Base-by-base conservation (phyloP, 2,113 vertebrate species). In the Nicator chloris region DNA sequence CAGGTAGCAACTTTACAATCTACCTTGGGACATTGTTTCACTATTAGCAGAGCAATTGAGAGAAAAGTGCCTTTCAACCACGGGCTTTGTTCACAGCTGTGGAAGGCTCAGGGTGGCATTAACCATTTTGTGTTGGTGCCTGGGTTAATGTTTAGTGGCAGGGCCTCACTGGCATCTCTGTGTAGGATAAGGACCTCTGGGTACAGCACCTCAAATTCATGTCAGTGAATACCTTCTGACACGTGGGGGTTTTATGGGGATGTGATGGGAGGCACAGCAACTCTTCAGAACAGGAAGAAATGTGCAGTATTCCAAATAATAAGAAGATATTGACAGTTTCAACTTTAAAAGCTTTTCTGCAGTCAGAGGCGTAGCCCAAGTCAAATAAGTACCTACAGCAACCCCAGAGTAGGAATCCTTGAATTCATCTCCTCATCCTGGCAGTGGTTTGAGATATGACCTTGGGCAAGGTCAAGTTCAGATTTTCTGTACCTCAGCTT, bases 401-500 rank as follows among this genome's bases (percentile, higher is more conserved):
- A 73, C 4, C n/a, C 35, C 50, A 28, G 21, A 39, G 21, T 16
- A 63, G 63, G n/a, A 28, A 70, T 8, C n/a, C 27, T 59, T 82
- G 49, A 60, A 63, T 75, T 75, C 16, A 21, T 47, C 15, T 54
- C 27, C 47, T 64, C 10, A 6, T 40, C 30, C 50, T 68, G 47
- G 13, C 30, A 82, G 4, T 0, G 7, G 49, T 83, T 85, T 90
- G 44, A 7, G 9, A 42, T 39, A n/a, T 35, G 57, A 96, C 88
- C 72, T 95, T 94, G 80, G 40, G 15, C 72, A 94, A 93, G 51
- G 88, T 93, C 71, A 88, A 51, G 35, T 78, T 87, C 47, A 37
- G 63, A 26, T 83, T 80, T 78, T 70, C 75, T 49, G 4, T 86
- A 31, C 47, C 71, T 88, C 91, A 75, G 42, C 63, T 88, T 94